phyloP scores from a whole-genome alignment of 2,888 invertebrate genomes.

The Erebia ligea region DNA sequence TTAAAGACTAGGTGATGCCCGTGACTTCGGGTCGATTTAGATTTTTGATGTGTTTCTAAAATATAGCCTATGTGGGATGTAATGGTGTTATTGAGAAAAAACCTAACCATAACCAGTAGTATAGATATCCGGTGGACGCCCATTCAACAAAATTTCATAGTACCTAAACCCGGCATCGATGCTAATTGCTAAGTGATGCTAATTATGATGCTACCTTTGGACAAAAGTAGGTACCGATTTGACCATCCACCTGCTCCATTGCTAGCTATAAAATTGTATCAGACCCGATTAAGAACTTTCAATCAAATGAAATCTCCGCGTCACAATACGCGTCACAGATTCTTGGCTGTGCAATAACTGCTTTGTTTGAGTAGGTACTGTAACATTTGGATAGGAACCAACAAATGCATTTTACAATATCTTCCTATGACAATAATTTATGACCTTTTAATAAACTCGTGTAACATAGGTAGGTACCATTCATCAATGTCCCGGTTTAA shows the following conservation, averaged over 20 bases:
- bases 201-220: not conserved
- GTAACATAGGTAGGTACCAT: not conserved
- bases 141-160: no score
- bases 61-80: no score
- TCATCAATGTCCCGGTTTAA: slow-evolving; percentile 6
- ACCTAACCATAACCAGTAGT: no score
- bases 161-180: no score
- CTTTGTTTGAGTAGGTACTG: slow-evolving; percentile 12
- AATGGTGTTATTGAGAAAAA: no score
- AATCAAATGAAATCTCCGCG: not conserved
- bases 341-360: slow-evolving; percentile 7
- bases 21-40: no score
- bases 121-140: no score
- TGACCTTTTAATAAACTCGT: slow-evolving; percentile 12
- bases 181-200: no score
- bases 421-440: slow-evolving; percentile 1
- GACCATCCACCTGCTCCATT: not conserved
- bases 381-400: slow-evolving; percentile 34
- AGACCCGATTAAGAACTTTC: not conserved
- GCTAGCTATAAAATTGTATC: not conserved
- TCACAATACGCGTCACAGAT: not conserved
- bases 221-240: not conserved
- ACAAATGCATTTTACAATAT: slow-evolving; percentile 19
- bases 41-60: no score
- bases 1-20: no score